These are phyloP conservation scores for Gambusia holbrooki DNA, from an alignment of 2,113 vertebrate species.

Conservation along the genomic window DNA sequence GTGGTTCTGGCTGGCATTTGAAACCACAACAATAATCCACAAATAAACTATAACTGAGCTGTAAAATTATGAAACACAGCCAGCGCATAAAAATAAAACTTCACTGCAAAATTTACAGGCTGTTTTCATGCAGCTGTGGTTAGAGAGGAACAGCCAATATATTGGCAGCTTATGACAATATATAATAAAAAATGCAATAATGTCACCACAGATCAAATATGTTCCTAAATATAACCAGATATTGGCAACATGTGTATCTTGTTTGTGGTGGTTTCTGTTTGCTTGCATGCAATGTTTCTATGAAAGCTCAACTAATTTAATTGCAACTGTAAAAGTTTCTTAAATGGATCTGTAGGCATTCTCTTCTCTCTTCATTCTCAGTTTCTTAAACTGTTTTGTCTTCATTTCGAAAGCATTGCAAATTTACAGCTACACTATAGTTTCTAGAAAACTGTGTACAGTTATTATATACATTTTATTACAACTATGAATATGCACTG, in stretches of 20 bases:
- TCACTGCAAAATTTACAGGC: slow-evolving; percentile 52
- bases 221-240: slow-evolving; percentile 37
- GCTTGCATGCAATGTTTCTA: slow-evolving; percentile 3
- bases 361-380: not conserved
- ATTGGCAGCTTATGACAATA: slow-evolving; percentile 52
- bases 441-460: not conserved
- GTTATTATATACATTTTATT: not conserved
- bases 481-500: not conserved
- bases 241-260: slow-evolving; percentile 13
- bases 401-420: not conserved
- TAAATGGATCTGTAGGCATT: slow-evolving; percentile 30
- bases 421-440: not conserved
- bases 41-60: slow-evolving; percentile 28
- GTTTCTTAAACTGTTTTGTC: not conserved
- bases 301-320: slow-evolving; percentile 22
- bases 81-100: slow-evolving; percentile 57
- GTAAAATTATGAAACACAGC: slow-evolving; percentile 50
- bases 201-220: slow-evolving; percentile 36
- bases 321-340: slow-evolving; percentile 10
- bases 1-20: slow-evolving; percentile 21
- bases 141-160: slow-evolving; percentile 52
- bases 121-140: slow-evolving; percentile 48
- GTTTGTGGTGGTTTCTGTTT: not conserved
- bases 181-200: slow-evolving; percentile 45
- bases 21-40: slow-evolving; percentile 34